phyloP scores from a whole-genome alignment of 2,888 invertebrate species.

The Perizoma affinitatum region DNA sequence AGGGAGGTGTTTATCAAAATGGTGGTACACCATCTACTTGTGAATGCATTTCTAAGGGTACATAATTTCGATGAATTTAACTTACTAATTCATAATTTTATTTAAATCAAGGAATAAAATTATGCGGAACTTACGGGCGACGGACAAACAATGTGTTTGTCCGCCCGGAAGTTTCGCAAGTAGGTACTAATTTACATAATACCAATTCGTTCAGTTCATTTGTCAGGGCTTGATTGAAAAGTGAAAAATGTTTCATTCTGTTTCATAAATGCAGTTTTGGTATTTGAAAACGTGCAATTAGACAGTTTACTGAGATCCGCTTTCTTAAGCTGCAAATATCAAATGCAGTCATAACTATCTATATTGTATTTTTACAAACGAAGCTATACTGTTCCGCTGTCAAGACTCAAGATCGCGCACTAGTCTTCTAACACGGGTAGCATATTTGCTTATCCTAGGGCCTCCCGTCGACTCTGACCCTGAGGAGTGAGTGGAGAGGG shows the following conservation, averaged over 20 bases:
- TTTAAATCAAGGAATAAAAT: too few relatives aligned
- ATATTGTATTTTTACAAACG: too few relatives aligned
- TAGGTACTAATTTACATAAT: too few relatives aligned
- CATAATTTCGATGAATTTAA: constrained; percentile 8
- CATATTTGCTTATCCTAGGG: too few relatives aligned
- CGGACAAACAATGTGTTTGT: too few relatives aligned
- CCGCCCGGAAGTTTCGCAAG: too few relatives aligned
- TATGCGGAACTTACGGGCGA: too few relatives aligned
- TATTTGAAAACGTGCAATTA: neutral
- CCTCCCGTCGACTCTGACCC: neutral
- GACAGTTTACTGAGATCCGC: neutral
- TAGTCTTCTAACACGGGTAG: too few relatives aligned
- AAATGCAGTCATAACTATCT: constrained; percentile 10
- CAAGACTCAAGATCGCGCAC: too few relatives aligned
- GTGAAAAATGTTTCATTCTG: neutral
- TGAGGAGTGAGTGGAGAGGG: neutral
- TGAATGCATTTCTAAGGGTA: constrained; percentile 11
- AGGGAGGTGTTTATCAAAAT: constrained; percentile 17
- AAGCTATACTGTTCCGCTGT: too few relatives aligned
- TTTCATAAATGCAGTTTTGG: neutral
- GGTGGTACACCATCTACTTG: constrained; percentile 6
- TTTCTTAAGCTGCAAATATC: constrained; percentile 17
- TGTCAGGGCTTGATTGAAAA: neutral
- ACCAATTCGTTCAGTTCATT: too few relatives aligned
- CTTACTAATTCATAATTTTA: neutral